phyloP scores from a whole-genome alignment of 1,140 invertebrate species.

The Habropoda laboriosa region DNA sequence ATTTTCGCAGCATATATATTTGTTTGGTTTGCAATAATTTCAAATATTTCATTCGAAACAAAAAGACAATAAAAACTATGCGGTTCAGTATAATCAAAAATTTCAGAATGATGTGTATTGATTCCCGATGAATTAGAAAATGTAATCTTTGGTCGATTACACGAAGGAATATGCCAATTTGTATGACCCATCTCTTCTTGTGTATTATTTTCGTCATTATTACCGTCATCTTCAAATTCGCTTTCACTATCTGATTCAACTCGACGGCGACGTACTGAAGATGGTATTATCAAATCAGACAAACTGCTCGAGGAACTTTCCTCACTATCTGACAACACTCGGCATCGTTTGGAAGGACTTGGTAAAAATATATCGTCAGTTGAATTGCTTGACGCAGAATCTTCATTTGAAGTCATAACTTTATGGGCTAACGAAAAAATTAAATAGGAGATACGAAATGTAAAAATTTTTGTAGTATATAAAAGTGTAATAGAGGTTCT shows the following conservation, averaged over 20 bases:
- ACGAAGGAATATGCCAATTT: slow-evolving; percentile 44
- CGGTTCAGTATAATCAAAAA: slow-evolving; percentile 33
- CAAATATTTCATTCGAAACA: slow-evolving; percentile 35
- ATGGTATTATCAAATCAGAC: slow-evolving; percentile 42
- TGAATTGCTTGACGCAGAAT: slow-evolving; percentile 37
- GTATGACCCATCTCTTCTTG: slow-evolving; percentile 40
- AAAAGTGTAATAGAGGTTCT: too few species aligned
- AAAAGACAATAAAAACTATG: slow-evolving; percentile 36
- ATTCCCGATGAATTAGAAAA: slow-evolving; percentile 41
- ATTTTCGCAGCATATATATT: slow-evolving; percentile 41
- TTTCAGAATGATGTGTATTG: slow-evolving; percentile 16
- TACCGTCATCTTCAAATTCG: slow-evolving; percentile 46
- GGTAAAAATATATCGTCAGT: slow-evolving; percentile 36
- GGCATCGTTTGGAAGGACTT: slow-evolving; percentile 37
- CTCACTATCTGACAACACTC: slow-evolving; percentile 34
- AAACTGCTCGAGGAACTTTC: slow-evolving; percentile 44
- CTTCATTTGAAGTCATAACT: too few species aligned
- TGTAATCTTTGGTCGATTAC: slow-evolving; percentile 46
- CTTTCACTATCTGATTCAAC: slow-evolving; percentile 45
- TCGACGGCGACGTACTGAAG: slow-evolving; percentile 38
- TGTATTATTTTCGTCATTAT: too few species aligned
- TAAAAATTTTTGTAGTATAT: too few species aligned
- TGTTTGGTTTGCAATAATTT: slow-evolving; percentile 32
- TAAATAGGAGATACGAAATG: not conserved
- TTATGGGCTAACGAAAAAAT: slow-evolving; percentile 31